Evolutionary conservation across 2,888 invertebrate genomes (phyloP).

Genomic region (Tromatobia lineatoria): DNA sequence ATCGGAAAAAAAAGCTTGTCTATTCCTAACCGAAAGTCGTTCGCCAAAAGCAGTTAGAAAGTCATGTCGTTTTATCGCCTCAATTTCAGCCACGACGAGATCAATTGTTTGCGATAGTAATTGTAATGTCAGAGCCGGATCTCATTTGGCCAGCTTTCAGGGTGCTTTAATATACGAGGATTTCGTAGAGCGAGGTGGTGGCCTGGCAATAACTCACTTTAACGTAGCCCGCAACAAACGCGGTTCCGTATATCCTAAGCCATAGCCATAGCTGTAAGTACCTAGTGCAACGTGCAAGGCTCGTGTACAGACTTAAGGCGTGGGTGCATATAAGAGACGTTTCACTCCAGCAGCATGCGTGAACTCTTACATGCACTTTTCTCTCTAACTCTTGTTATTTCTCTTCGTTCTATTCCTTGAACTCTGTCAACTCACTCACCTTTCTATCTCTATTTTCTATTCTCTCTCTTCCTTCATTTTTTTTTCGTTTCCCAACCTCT

Average conservation of each 20-base stretch:
- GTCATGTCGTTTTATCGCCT: constrained; percentile 4
- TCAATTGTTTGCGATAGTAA: constrained; percentile 80
- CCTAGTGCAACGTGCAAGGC: neutral
- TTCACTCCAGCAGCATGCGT: constrained; percentile 47
- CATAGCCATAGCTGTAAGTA: neutral
- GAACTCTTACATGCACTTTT: constrained; percentile 5
- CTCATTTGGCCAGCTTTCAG: constrained; percentile 81
- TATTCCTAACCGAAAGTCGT: neutral
- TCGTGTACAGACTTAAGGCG: constrained; percentile 47
- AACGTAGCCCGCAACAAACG: constrained; percentile 78
- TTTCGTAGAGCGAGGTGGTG: constrained; percentile 74
- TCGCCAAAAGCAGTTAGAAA: neutral
- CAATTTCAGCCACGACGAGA: constrained; percentile 29
- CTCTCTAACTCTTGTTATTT: neutral
- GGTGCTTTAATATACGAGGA: constrained; percentile 78
- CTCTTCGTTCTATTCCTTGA: constrained; percentile 33
- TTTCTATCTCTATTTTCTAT: constrained; percentile 19
- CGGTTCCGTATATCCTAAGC: constrained; percentile 69
- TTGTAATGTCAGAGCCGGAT: constrained; percentile 81
- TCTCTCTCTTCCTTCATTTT: constrained; percentile 8
- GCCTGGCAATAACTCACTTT: constrained; percentile 79
- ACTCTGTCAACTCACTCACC: constrained; percentile 36
- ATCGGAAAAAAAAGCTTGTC: neutral
- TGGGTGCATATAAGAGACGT: constrained; percentile 62
- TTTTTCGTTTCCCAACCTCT: constrained; percentile 22